phyloP scores from a whole-genome alignment of 1,140 invertebrate species.

The Aethina tumida region DNA sequence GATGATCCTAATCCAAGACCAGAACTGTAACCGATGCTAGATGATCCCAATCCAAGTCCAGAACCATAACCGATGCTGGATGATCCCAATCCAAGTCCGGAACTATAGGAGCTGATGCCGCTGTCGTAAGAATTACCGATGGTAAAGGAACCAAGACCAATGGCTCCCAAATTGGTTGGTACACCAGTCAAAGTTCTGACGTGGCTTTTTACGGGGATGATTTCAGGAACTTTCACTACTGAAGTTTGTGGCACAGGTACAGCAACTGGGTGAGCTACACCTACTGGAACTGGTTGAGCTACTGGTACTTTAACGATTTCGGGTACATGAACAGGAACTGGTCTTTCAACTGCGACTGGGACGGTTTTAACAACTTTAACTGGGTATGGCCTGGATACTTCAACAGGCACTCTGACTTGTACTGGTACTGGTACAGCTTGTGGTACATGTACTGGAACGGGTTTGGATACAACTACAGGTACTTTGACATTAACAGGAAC shows the following conservation, averaged over 20 bases:
- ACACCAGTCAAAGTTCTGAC: conserved; percentile 3
- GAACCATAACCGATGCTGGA: too few species aligned
- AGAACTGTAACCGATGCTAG: too few species aligned
- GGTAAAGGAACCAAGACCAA: conserved; percentile 1
- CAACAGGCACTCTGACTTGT: conserved; percentile 25
- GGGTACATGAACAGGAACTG: conserved; percentile 18
- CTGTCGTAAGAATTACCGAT: too few species aligned
- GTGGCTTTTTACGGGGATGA: conserved; percentile 7
- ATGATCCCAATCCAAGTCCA: too few species aligned
- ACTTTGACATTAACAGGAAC: conserved; percentile 18
- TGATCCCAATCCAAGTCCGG: too few species aligned
- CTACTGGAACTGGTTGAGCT: conserved; percentile 13
- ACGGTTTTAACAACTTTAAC: conserved; percentile 18
- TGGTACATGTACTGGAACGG: conserved; percentile 18
- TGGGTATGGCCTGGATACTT: conserved; percentile 15
- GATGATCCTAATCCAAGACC: too few species aligned
- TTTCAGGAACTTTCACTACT: conserved; percentile 15
- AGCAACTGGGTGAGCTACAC: conserved; percentile 8
- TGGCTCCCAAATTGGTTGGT: background rate
- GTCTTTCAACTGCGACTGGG: conserved; percentile 16
- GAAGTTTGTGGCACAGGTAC: conserved; percentile 15
- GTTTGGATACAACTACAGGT: conserved; percentile 17
- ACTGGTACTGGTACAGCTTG: conserved; percentile 27
- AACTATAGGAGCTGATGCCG: too few species aligned
- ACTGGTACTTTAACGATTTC: conserved; percentile 15